Percentiles rank a stretch among this genome's conserved stretches.
Evolutionary conservation across 2,888 invertebrate genomes (phyloP).

Genomic region (Macrophya annulata): DNA sequence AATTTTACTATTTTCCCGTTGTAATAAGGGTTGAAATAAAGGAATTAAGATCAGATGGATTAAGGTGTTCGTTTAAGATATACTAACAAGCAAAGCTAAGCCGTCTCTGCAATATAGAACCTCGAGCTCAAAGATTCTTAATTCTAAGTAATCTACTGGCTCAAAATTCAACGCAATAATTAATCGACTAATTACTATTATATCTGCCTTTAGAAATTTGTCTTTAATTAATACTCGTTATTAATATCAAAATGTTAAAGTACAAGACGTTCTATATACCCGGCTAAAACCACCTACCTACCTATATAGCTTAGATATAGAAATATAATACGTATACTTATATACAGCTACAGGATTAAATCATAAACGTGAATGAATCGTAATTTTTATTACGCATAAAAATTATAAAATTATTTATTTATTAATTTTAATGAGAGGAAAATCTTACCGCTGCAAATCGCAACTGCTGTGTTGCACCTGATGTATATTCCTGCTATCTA

Average conservation of each 20-base stretch:
- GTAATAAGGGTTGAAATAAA: constrained; percentile 3
- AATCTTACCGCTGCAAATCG: constrained; percentile 12
- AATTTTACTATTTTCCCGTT: background rate
- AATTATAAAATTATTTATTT: background rate
- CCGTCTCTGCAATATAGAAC: constrained; percentile 5
- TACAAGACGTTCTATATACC: background rate
- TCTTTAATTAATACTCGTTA: constrained; percentile 9
- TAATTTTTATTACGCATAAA: background rate
- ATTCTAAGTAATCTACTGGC: constrained; percentile 10
- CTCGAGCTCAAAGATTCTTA: constrained; percentile 19
- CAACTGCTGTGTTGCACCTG: background rate
- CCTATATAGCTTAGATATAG: no score
- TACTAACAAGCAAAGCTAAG: constrained; percentile 19
- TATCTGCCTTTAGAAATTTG: background rate
- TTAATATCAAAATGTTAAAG: background rate
- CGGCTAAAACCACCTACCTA: no score
- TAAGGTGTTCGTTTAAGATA: constrained; percentile 13
- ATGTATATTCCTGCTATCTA: constrained; percentile 4
- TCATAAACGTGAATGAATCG: background rate
- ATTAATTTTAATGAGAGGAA: constrained; percentile 1
- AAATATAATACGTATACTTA: background rate
- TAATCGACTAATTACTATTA: constrained; percentile 14
- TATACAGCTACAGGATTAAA: background rate
- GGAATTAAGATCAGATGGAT: constrained; percentile 8
- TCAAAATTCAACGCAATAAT: constrained; percentile 18